Conservation (phyloP, 64 coral and sea anemone genomes). For the Astreopora myriophthalma region DNA sequence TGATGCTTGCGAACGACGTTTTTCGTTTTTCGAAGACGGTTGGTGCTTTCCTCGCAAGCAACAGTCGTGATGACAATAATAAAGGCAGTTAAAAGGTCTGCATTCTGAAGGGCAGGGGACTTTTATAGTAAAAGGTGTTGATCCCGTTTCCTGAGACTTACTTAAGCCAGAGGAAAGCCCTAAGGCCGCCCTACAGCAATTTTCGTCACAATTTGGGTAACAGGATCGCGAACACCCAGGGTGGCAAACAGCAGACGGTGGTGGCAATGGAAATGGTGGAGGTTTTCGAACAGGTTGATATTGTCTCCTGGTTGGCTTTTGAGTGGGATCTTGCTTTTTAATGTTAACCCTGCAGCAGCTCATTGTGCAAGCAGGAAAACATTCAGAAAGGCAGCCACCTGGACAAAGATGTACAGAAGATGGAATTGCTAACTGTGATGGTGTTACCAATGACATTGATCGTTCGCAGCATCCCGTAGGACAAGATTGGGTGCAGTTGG, state of each 20-base stretch:
- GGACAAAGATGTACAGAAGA: conserved; percentile 30
- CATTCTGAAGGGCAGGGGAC: conserved; percentile 67
- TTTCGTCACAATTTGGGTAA: conserved; percentile 51
- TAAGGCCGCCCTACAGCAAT: conserved; percentile 25
- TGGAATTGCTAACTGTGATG: background rate
- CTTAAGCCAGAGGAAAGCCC: background rate
- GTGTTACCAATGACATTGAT: background rate
- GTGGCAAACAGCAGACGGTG: background rate
- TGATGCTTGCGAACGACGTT: background rate
- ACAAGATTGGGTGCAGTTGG: conserved; percentile 30
- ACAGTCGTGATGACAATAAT: conserved; percentile 92
- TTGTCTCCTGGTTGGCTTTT: conserved; percentile 18
- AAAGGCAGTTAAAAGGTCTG: conserved; percentile 80
- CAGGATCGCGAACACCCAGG: conserved; percentile 42
- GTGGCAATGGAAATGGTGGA: background rate
- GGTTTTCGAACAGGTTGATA: background rate
- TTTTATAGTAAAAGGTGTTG: conserved; percentile 10
- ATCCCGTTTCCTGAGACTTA: background rate
- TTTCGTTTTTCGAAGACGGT: background rate
- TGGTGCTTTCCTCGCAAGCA: conserved; percentile 41
- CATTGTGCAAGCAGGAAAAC: conserved; percentile 67
- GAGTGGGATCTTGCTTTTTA: background rate
- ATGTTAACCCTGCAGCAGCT: conserved; percentile 49
- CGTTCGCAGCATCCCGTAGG: conserved; percentile 23
- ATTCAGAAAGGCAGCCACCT: conserved; percentile 52